Conservation (phyloP, 2,113 vertebrate species). For the Scytalopus superciliaris region DNA sequence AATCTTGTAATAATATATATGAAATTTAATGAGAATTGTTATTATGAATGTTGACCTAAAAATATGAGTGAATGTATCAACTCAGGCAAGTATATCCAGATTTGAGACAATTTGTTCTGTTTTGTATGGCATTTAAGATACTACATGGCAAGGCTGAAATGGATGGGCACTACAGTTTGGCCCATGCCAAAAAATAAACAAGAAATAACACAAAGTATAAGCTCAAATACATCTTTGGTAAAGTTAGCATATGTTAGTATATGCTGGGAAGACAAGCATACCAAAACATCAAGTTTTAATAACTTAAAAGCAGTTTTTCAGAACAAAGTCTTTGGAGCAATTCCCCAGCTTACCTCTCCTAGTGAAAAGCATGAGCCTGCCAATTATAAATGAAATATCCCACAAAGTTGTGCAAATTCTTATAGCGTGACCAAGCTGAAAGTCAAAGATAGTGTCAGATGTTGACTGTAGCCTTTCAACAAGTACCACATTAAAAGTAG, state of each 20-base stretch:
- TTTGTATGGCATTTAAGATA: not conserved
- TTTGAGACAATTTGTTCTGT: not conserved
- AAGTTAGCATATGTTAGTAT: not conserved
- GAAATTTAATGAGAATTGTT: constrained; percentile 5
- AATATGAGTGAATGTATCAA: not conserved
- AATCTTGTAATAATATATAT: constrained; percentile 19
- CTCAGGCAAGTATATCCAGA: not conserved
- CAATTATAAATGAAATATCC: not conserved
- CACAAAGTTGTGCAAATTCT: not conserved
- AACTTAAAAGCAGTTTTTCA: not conserved
- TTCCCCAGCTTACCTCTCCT: not conserved
- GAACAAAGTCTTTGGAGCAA: not conserved
- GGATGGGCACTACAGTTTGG: not conserved
- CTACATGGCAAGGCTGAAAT: not conserved
- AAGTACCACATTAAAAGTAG: not conserved
- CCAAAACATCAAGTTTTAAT: not conserved
- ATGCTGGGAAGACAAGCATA: not conserved
- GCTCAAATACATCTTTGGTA: not conserved
- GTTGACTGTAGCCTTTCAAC: not conserved
- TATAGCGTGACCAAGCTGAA: not conserved
- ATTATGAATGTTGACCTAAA: constrained; percentile 19
- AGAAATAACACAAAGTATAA: not conserved
- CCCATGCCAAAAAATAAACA: not conserved
- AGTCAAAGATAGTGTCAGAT: not conserved
- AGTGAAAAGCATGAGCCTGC: not conserved